Evolutionary conservation across 2,888 invertebrate species (phyloP), one percentile per base, ranked within the genome.

Genomic region (Conus canariensis): DNA sequence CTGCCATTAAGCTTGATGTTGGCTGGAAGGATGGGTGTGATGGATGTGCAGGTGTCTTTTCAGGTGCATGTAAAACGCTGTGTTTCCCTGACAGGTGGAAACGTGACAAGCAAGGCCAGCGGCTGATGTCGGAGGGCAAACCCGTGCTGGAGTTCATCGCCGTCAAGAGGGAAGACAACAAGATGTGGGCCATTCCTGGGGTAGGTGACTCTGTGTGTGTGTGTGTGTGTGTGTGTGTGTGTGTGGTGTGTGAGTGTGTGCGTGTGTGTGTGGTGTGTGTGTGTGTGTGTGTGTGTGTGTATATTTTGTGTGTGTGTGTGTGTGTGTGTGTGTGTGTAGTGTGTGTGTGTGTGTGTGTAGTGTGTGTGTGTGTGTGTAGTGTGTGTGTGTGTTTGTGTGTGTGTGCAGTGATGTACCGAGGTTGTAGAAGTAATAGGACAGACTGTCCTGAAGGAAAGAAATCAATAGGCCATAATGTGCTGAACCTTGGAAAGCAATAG

Each of bases 101-200:
- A 88, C 90, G 93, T 85, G 91, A 92, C 67, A 88, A 74, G 8
- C 91, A 93, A 25, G 94, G 94, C 0, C 12, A 16, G 64, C 16
- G 7, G 64, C 3, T 64, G 64, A 16, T 10, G 83, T 90, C 92
- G 58, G 91, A 94, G 85, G 94, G 94, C 4, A 95, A 95, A 87
- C 93, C 93, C 80, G 93, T 95, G n/a, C 91, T 95, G 64, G 95
- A 95, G 91, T 95, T 95, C 93, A 93, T 95, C 10, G 94, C 95
- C 30, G 93, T 95, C 5, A 93, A 94, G 90, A 92, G 95, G 85
- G 86, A 93, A 14, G 95, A 95, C 91, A 94, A 93, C 91, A 94
- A 94, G 58, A 91, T 94, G 91, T 95, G 95, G 95, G 93, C 95
- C 19, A 91, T 95, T 14, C 95, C 95, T 58, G 94, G 94, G 92